These are phyloP conservation scores for Spialia ferax DNA, from an alignment of 2,888 invertebrate genomes.

Conservation along the genomic window DNA sequence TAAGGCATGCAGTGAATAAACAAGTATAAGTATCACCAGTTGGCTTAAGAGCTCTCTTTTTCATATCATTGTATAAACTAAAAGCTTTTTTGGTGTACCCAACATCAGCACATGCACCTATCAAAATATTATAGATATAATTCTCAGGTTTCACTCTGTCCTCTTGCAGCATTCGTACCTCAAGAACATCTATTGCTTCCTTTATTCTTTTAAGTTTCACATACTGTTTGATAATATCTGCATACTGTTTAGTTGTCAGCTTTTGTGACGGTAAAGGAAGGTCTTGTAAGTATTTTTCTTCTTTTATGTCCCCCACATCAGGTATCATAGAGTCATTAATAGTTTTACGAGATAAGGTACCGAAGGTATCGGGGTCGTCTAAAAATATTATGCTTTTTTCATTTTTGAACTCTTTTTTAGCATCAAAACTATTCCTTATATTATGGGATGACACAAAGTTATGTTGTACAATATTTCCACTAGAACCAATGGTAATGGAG, in stretches of 20 bases:
- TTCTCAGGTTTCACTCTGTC: conserved; percentile 93
- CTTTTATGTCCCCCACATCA: conserved; percentile 87
- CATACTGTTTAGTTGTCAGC: conserved; percentile 89
- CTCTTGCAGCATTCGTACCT: conserved; percentile 91
- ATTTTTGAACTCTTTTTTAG: conserved; percentile 60
- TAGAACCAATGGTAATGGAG: conserved; percentile 15
- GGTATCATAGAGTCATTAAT: conserved; percentile 56
- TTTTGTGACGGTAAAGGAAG: conserved; percentile 80
- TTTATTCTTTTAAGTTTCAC: conserved; percentile 88
- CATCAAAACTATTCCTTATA: conserved; percentile 50
- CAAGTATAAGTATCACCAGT: conserved; percentile 93
- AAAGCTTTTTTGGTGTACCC: conserved; percentile 96
- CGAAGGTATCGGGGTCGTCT: conserved; percentile 88
- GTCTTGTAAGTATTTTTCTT: conserved; percentile 86
- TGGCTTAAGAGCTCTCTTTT: conserved; percentile 89
- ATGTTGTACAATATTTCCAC: conserved; percentile 49
- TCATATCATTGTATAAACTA: conserved; percentile 94
- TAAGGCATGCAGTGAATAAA: conserved; percentile 95
- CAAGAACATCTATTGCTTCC: conserved; percentile 93
- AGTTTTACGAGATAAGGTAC: conserved; percentile 67
- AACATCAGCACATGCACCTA: conserved; percentile 93
- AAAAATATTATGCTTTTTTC: conserved; percentile 64
- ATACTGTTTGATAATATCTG: conserved; percentile 89
- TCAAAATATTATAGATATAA: conserved; percentile 94
- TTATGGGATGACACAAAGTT: conserved; percentile 53